Percentiles rank a stretch among this genome's conserved stretches.
Evolutionary conservation across 2,113 vertebrate genomes (phyloP).

Genomic region (Chlorodrepanis virens): DNA sequence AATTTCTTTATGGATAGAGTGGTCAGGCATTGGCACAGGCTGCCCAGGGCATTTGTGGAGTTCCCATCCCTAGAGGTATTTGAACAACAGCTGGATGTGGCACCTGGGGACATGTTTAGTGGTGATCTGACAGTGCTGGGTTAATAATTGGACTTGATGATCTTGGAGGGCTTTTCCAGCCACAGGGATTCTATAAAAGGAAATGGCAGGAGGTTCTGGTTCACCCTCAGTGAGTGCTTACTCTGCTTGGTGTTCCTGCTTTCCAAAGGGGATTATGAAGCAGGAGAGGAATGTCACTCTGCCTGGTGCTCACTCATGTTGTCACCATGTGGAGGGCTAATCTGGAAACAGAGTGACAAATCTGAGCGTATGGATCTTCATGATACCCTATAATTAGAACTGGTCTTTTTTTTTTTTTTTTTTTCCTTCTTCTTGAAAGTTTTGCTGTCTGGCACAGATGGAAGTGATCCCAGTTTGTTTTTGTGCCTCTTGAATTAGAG

Average conservation of each 20-base stretch:
- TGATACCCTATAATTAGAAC: constrained; percentile 39
- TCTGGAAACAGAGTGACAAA: constrained; percentile 5
- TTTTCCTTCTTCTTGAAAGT: background rate
- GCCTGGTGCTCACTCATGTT: background rate
- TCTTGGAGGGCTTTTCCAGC: background rate
- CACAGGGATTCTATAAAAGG: background rate
- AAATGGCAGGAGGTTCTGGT: background rate
- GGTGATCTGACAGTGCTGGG: background rate
- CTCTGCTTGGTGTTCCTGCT: background rate
- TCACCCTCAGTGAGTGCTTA: rapidly evolving
- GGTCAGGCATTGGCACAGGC: background rate
- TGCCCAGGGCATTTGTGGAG: background rate
- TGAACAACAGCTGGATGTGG: background rate
- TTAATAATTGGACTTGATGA: background rate
- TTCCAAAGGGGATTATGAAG: background rate
- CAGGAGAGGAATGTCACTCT: background rate
- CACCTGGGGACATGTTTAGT: rapidly evolving
- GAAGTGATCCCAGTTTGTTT: constrained; percentile 47
- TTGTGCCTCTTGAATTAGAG: constrained; percentile 37
- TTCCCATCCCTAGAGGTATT: background rate
- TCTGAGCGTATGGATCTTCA: background rate
- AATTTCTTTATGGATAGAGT: background rate
- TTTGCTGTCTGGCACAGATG: constrained; percentile 48
- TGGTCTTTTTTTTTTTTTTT: background rate
- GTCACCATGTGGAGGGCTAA: background rate